Conservation (phyloP, 2,113 vertebrate genomes). For the Oncorhynchus gorbuscha region DNA sequence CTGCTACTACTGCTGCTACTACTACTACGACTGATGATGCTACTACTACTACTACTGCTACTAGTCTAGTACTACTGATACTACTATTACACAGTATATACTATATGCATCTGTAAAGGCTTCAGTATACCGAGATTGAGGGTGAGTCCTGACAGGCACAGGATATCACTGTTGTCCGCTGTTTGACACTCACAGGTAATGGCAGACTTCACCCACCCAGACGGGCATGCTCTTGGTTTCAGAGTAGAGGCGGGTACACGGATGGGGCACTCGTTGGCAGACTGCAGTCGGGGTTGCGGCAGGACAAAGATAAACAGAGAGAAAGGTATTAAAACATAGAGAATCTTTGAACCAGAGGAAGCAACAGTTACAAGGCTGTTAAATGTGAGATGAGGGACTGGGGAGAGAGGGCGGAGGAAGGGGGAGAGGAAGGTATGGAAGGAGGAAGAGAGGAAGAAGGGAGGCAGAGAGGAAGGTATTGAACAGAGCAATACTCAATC, state of each 20-base stretch:
- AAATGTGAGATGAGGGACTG: neutral
- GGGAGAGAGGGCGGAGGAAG: neutral
- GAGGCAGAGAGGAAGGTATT: no score
- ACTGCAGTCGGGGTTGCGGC: slow-evolving; percentile 62
- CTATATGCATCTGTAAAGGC: no score
- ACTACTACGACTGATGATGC: no score
- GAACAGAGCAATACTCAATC: no score
- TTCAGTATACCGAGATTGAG: no score
- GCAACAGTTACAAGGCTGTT: neutral
- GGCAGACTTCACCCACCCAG: slow-evolving; percentile 88
- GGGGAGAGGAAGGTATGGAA: neutral
- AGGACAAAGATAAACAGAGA: neutral
- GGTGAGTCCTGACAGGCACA: neutral
- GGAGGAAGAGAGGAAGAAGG: no score
- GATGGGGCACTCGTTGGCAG: slow-evolving; percentile 85
- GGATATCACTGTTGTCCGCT: neutral
- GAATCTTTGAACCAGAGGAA: slow-evolving; percentile 24
- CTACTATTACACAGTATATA: no score
- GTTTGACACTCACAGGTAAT: slow-evolving; percentile 72
- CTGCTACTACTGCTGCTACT: no score
- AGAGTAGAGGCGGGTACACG: slow-evolving; percentile 88
- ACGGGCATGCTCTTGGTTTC: slow-evolving; percentile 91
- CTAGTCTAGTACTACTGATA: no score
- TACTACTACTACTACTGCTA: no score
- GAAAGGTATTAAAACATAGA: neutral